phyloP scores from a whole-genome alignment of 2,888 invertebrate genomes.

The Alviniconcha strummeri region DNA sequence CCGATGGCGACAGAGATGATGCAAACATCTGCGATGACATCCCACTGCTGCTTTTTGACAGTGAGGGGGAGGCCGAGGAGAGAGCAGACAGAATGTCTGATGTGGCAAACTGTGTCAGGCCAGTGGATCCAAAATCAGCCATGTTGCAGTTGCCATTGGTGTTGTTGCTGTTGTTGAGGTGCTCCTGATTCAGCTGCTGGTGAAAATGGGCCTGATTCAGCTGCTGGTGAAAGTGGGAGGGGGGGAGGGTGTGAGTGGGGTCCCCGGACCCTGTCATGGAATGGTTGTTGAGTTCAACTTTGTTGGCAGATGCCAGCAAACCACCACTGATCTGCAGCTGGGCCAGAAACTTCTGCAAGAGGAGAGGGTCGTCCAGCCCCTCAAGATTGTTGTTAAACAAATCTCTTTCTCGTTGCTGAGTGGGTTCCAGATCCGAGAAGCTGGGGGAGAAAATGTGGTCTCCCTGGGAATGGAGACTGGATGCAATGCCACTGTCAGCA shows the following conservation, averaged over 20 bases:
- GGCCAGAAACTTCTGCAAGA: conserved; percentile 30
- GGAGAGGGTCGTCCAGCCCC: conserved; percentile 26
- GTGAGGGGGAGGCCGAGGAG: conserved; percentile 1
- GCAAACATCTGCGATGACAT: conserved; percentile 11
- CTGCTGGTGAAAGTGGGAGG: conserved; percentile 2
- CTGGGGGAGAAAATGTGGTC: conserved; percentile 28
- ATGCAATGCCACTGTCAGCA: conserved; percentile 35
- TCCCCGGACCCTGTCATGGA: conserved; percentile 24
- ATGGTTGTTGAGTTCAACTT: conserved; percentile 27
- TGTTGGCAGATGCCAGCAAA: conserved; percentile 9
- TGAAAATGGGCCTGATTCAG: background rate
- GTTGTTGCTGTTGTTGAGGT: conserved; percentile 7
- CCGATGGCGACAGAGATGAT: conserved; percentile 16
- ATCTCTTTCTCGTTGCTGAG: conserved; percentile 16
- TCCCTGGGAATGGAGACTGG: conserved; percentile 21
- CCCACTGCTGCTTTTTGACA: background rate
- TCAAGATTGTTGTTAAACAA: conserved; percentile 28
- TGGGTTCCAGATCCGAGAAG: conserved; percentile 20
- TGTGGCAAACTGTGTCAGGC: conserved; percentile 13
- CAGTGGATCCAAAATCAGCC: background rate
- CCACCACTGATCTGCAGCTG: conserved; percentile 26
- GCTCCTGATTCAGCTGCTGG: conserved; percentile 15
- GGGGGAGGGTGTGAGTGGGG: background rate
- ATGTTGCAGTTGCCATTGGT: conserved; percentile 11
- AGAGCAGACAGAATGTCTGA: conserved; percentile 20